Conservation (phyloP, 2,888 invertebrate genomes). For the Melanostoma mellinum region DNA sequence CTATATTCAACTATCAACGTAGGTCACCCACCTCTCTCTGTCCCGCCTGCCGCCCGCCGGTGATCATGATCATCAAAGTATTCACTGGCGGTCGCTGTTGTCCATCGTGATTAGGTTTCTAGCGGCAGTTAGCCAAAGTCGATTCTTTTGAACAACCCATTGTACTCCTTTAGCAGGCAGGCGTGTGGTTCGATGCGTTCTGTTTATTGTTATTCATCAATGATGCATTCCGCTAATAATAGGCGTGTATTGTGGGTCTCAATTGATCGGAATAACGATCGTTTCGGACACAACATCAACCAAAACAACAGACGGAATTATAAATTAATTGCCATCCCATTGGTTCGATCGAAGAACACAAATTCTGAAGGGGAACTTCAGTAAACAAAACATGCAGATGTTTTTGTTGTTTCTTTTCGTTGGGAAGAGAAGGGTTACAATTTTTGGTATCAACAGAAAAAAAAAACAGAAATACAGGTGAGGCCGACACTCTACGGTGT, state of each 20-base stretch:
- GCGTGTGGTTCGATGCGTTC: slow-evolving; percentile 42
- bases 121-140: slow-evolving; percentile 49
- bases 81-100: slow-evolving; percentile 8
- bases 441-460: no score
- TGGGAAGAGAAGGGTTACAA: neutral
- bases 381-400: neutral
- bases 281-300: slow-evolving; percentile 19
- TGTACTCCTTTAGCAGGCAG: slow-evolving; percentile 28
- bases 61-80: slow-evolving; percentile 32
- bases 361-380: neutral
- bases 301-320: slow-evolving; percentile 20
- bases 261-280: slow-evolving; percentile 38
- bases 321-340: neutral
- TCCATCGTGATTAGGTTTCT: slow-evolving; percentile 49
- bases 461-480: no score
- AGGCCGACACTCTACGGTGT: no score
- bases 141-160: slow-evolving; percentile 50
- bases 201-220: slow-evolving; percentile 45
- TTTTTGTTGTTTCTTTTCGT: neutral
- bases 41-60: slow-evolving; percentile 2
- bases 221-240: slow-evolving; percentile 66
- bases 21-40: slow-evolving; percentile 21
- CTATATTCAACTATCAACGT: slow-evolving; percentile 47
- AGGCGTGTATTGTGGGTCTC: slow-evolving; percentile 45
- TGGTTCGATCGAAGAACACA: neutral